Conservation (phyloP, 2,113 vertebrate genomes). For the Odobenus rosmarus region DNA sequence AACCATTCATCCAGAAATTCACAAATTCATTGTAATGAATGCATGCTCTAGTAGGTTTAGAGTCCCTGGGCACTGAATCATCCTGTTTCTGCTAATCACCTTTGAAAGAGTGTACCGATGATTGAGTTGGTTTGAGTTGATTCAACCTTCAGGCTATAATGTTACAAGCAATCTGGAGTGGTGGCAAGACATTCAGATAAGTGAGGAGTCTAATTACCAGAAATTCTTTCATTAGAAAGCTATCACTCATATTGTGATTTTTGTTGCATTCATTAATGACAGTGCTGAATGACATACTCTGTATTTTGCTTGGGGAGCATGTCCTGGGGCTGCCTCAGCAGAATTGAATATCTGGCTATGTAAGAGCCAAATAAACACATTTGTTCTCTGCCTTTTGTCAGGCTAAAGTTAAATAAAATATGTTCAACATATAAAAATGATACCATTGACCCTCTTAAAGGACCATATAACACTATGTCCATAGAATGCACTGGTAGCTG, state of each 20-base stretch:
- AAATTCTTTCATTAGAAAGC: constrained; percentile 36
- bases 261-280: constrained; percentile 57
- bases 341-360: constrained; percentile 22
- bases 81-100: not conserved
- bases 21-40: constrained; percentile 16
- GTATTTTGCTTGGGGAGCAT: not conserved
- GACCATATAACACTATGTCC: not conserved
- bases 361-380: constrained; percentile 48
- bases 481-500: not conserved
- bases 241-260: constrained; percentile 31
- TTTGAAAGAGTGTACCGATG: not conserved
- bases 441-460: not conserved
- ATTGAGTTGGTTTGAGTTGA: constrained; percentile 17
- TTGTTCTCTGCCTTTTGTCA: constrained; percentile 7
- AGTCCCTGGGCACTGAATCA: not conserved
- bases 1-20: not conserved
- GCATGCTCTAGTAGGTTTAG: constrained; percentile 25
- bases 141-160: not conserved
- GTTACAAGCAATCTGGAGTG: not conserved
- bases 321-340: not conserved
- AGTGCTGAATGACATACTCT: not conserved
- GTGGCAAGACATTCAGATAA: constrained; percentile 28
- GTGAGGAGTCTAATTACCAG: constrained; percentile 21
- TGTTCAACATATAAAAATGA: not conserved
- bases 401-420: constrained; percentile 48